Conservation (phyloP, 2,888 invertebrate genomes). For the Aquatica leii region DNA sequence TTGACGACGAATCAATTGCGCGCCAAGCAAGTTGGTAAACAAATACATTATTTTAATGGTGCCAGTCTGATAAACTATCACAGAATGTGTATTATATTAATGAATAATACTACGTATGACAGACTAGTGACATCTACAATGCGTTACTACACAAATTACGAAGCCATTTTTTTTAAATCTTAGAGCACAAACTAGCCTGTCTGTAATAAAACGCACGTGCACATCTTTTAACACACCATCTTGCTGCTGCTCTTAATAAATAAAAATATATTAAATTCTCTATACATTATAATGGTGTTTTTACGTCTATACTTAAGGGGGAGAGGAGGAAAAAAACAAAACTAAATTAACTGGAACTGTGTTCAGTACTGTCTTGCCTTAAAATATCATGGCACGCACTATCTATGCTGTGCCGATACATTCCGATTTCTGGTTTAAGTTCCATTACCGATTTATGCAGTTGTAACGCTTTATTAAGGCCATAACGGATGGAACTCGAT, state of each 20-base stretch:
- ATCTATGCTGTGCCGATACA: conserved; percentile 56
- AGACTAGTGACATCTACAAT: conserved; percentile 20
- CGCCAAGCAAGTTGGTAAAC: conserved; percentile 26
- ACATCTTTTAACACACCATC: conserved; percentile 20
- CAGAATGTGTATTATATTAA: conserved; percentile 55
- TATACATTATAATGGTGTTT: conserved; percentile 34
- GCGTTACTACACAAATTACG: conserved; percentile 10
- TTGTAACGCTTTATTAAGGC: conserved; percentile 55
- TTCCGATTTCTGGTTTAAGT: conserved; percentile 43
- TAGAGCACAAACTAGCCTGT: conserved; percentile 24
- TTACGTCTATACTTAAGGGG: neutral
- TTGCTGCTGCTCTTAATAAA: conserved; percentile 34
- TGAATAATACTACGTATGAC: conserved; percentile 26
- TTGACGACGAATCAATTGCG: too few relatives aligned
- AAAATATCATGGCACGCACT: conserved; percentile 45
- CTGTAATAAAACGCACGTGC: conserved; percentile 18
- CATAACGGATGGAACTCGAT: conserved; percentile 54
- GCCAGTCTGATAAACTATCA: conserved; percentile 59
- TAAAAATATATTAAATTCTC: conserved; percentile 37
- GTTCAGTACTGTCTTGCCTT: conserved; percentile 50
- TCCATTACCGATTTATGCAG: conserved; percentile 51
- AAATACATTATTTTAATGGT: conserved; percentile 45
- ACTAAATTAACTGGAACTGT: conserved; percentile 53
- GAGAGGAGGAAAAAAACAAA: too few relatives aligned
- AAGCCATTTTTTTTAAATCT: conserved; percentile 9